phyloP scores from a whole-genome alignment of 2,888 invertebrate species.

The Asteroscopus sphinx region DNA sequence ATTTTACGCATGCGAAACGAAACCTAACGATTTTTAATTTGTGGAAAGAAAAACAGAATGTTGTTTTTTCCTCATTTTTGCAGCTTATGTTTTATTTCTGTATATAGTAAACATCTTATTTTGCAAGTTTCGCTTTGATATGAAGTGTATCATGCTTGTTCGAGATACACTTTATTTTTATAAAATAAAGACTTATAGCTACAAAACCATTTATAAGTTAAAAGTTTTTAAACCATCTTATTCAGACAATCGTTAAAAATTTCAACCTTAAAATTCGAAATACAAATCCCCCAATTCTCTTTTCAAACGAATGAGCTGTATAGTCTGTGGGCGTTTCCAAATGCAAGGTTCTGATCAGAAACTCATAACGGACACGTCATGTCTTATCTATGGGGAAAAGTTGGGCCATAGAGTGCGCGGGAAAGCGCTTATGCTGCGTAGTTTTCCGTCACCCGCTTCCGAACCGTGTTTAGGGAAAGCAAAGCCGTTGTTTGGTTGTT shows the following conservation, averaged over 20 bases:
- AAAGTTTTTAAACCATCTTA: too few species aligned
- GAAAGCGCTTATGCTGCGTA: conserved; percentile 29
- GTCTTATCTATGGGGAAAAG: conserved; percentile 80
- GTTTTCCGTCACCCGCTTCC: conserved; percentile 36
- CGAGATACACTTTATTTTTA: too few species aligned
- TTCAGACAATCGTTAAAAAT: neutral
- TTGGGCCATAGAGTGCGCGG: conserved; percentile 65
- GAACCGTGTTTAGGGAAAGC: conserved; percentile 28
- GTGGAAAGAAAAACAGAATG: too few species aligned
- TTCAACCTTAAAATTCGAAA: conserved; percentile 17
- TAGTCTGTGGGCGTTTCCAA: conserved; percentile 69
- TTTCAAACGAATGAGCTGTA: conserved; percentile 61
- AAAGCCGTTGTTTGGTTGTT: conserved; percentile 12
- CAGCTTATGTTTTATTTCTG: too few species aligned
- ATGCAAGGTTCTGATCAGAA: conserved; percentile 79
- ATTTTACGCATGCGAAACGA: too few species aligned
- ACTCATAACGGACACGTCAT: conserved; percentile 84
- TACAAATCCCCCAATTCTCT: conserved; percentile 44
- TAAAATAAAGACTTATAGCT: too few species aligned
- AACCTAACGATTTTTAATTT: too few species aligned
- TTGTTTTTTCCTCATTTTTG: too few species aligned
- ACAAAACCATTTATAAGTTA: too few species aligned
- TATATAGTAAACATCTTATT: too few species aligned
- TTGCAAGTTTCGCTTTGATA: too few species aligned
- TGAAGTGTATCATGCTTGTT: too few species aligned